These are phyloP conservation scores for Scaptomyza montana DNA, from an alignment of 1,140 invertebrate species.

Conservation along the genomic window DNA sequence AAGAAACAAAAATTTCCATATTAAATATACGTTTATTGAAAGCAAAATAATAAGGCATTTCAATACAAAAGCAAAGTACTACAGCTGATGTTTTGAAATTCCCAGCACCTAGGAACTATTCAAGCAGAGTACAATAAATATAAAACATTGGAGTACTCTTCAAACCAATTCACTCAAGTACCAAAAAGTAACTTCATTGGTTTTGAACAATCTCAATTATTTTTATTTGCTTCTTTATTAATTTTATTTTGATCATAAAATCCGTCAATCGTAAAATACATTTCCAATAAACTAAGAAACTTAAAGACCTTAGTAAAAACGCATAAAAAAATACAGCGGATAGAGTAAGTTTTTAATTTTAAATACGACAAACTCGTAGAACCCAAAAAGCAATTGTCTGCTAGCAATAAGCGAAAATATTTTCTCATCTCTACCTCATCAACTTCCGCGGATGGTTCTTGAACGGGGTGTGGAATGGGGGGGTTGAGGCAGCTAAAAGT, in stretches of 20 bases:
- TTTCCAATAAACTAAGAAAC: not conserved
- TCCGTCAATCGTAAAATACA: not conserved
- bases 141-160: not conserved
- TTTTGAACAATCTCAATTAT: too few relatives aligned
- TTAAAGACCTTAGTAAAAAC: conserved; percentile 15
- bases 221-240: too few relatives aligned
- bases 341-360: conserved; percentile 12
- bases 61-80: not conserved
- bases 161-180: not conserved
- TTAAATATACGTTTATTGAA: conserved; percentile 44
- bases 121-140: too few relatives aligned
- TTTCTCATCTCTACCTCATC: conserved; percentile 24
- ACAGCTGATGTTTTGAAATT: not conserved
- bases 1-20: conserved; percentile 48
- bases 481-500: conserved; percentile 41
- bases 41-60: conserved; percentile 35
- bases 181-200: too few relatives aligned
- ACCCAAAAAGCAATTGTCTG: conserved; percentile 31
- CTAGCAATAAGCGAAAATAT: conserved; percentile 23
- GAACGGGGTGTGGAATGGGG: not conserved
- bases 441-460: not conserved
- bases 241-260: not conserved
- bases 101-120: too few relatives aligned
- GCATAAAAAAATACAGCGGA: conserved; percentile 53
- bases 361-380: conserved; percentile 35